Conservation (phyloP, 2,113 vertebrate species). For the Mesocricetus auratus region DNA sequence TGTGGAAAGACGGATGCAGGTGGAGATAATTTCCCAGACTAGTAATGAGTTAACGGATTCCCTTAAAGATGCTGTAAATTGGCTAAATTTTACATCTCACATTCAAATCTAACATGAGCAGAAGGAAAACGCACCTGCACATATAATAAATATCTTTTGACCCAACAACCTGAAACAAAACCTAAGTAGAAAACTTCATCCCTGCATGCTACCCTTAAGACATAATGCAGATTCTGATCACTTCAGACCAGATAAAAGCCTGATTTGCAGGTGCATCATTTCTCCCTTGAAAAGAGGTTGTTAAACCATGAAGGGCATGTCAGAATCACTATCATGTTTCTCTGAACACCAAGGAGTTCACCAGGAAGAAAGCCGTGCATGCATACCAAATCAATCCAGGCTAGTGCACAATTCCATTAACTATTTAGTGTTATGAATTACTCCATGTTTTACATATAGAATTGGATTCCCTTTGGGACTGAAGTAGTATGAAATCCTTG, state of each 20-base stretch:
- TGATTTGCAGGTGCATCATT: conserved; percentile 70
- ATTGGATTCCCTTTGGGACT: conserved; percentile 28
- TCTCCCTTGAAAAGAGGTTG: conserved; percentile 80
- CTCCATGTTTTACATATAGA: conserved; percentile 68
- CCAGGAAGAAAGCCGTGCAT: conserved; percentile 18
- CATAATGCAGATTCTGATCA: conserved; percentile 51
- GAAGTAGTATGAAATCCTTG: conserved; percentile 45
- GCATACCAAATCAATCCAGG: conserved; percentile 71
- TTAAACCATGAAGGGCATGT: conserved; percentile 82
- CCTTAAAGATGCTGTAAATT: conserved; percentile 36
- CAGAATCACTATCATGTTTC: conserved; percentile 79
- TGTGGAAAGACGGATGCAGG: background rate
- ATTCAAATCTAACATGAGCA: conserved; percentile 31
- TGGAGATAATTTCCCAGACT: conserved; percentile 52
- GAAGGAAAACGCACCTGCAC: conserved; percentile 35
- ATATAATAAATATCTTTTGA: conserved; percentile 49
- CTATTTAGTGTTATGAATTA: conserved; percentile 80
- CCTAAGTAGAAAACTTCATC: conserved; percentile 30
- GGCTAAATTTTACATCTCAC: conserved; percentile 55
- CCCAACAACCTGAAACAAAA: conserved; percentile 34
- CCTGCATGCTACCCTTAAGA: background rate
- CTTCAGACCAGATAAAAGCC: conserved; percentile 72
- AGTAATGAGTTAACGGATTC: conserved; percentile 55
- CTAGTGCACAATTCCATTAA: conserved; percentile 80
- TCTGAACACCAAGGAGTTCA: conserved; percentile 78